A percentile compares a stretch with the other conserved stretches of the same genome.
phyloP scores from a whole-genome alignment of 1,140 invertebrate species.

The Lethrus apterus region DNA sequence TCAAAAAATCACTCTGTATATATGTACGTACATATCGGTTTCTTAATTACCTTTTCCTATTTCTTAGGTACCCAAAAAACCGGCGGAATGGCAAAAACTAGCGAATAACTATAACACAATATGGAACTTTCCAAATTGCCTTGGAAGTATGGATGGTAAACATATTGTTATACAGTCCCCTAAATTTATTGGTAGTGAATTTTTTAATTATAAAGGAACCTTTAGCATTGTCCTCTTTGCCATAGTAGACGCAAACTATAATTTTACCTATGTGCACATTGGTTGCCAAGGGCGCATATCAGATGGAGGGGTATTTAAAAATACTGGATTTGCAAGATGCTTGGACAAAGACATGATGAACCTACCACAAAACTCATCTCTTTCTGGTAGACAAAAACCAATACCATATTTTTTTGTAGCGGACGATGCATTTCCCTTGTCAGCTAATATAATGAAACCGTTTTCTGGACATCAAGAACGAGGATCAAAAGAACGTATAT shows the following conservation, averaged over 20 bases:
- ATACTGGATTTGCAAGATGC: too few species aligned
- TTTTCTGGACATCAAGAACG: not conserved
- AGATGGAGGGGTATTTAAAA: slow-evolving; percentile 5
- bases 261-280: slow-evolving; percentile 8
- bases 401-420: too few species aligned
- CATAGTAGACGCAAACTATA: slow-evolving; percentile 7
- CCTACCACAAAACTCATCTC: not conserved
- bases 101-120: too few species aligned
- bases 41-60: too few species aligned
- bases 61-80: too few species aligned
- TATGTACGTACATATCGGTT: too few species aligned
- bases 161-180: slow-evolving; percentile 34
- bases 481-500: slow-evolving; percentile 1
- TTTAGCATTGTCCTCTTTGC: slow-evolving; percentile 12
- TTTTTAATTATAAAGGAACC: slow-evolving; percentile 9
- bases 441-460: not conserved
- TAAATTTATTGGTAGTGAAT: slow-evolving; percentile 14
- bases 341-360: not conserved
- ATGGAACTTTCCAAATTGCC: not conserved
- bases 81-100: too few species aligned
- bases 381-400: not conserved
- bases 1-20: too few species aligned
- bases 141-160: slow-evolving; percentile 27
- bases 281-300: slow-evolving; percentile 2
- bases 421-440: not conserved